phyloP scores from a whole-genome alignment of 2,797 vertebrate genomes.

The Phataginus tetradactyla region DNA sequence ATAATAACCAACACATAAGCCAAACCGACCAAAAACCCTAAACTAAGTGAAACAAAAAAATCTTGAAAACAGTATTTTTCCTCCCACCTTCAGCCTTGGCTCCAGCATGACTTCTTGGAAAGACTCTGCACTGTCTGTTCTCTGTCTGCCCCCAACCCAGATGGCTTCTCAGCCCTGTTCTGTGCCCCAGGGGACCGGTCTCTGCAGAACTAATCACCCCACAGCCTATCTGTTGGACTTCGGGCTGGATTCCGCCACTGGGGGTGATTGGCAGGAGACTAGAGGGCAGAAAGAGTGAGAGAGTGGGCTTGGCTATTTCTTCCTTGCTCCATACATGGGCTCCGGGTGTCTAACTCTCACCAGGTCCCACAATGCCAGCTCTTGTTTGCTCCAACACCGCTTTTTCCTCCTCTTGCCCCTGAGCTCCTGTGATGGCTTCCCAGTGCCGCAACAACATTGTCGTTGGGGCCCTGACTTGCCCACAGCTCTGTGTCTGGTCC shows the following conservation, averaged over 20 bases:
- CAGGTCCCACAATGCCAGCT: not conserved
- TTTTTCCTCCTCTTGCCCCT: not conserved
- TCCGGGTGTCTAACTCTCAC: not conserved
- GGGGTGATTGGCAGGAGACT: not conserved
- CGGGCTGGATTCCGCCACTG: not conserved
- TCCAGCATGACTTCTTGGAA: not conserved
- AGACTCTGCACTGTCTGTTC: not conserved
- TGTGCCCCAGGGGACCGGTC: not conserved
- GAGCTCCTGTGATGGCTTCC: not conserved
- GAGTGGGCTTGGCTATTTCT: not conserved
- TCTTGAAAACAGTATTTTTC: not conserved
- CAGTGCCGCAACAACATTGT: not conserved
- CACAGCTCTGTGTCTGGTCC: not conserved
- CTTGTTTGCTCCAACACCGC: not conserved
- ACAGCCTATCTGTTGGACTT: not conserved
- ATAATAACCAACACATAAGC: not conserved
- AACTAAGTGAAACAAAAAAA: not conserved
- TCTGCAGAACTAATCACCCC: rapidly evolving
- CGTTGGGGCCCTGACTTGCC: not conserved
- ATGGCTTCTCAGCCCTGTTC: not conserved
- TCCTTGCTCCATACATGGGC: not conserved
- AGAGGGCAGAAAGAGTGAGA: not conserved
- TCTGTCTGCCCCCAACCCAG: not conserved
- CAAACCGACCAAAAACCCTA: not conserved
- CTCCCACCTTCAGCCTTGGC: not conserved